Evolutionary conservation across 2,888 invertebrate genomes (phyloP), one percentile per base, ranked within the genome.

Genomic region (Dasysyrphus tricinctus): DNA sequence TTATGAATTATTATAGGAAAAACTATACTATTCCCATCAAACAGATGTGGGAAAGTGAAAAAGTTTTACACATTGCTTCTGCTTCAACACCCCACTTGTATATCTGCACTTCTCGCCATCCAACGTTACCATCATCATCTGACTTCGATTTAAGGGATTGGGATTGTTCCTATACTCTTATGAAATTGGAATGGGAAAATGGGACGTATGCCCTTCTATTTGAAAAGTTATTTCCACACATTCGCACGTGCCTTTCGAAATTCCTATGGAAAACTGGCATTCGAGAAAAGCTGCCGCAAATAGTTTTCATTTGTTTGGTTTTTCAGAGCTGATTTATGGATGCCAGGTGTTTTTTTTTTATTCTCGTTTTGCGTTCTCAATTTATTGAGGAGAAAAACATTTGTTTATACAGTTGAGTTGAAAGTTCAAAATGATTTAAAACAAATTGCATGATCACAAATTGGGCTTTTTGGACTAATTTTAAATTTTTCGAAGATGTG

Each of bases 1-100:
- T 76, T 72, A 84, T 76, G 80, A 84, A 76, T 84, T 80, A 84
- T 84, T 76, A 67, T 49, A 32, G 37, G 56, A 74, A 74, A 54
- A 61, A 61, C 61, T 61, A 54, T 69, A 69, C 49, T 24, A 54
- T 70, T 69, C 42, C 61, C 54, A 34, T 37, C 74, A 59, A 70
- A 59, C 77, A 73, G 80, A 67, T 72, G 72, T 54, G 51, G 42
- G 14, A 47, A 80, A 76, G 63, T 72, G 84, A 61, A 49, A 84
- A 72, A 75, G 39, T 84, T 80, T 83, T 51, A 37, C 19, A 69
- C 69, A 54, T 54, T 39, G 24, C 61, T 61, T 14, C 3, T 61
- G 61, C 24, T 61, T 42, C 61, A 24, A 34, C 61, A 61, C 61
- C 59, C 59, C 6, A 24, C 7, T 37, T 34, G 11, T 3, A 12